A percentile compares a stretch with the other conserved stretches of the same genome.
phyloP scores from a whole-genome alignment of 2,888 invertebrate species.

The Cosmopolites sordidus region DNA sequence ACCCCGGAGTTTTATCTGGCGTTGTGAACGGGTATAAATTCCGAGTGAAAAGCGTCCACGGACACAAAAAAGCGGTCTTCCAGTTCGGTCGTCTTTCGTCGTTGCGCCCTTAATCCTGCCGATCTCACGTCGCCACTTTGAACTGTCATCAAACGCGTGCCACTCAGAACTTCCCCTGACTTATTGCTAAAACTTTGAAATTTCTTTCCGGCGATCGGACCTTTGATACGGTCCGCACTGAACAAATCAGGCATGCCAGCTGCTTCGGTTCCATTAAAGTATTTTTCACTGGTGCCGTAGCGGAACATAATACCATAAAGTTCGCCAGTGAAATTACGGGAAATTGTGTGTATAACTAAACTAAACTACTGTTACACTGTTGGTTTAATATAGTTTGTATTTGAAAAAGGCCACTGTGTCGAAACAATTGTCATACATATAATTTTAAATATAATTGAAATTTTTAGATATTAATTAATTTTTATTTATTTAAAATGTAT shows the following conservation, averaged over 20 bases:
- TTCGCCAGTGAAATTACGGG: too few species aligned
- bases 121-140: constrained; percentile 33
- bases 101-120: constrained; percentile 8
- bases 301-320: too few species aligned
- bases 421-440: too few species aligned
- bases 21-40: neutral
- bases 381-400: too few species aligned
- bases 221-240: constrained; percentile 32
- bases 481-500: too few species aligned
- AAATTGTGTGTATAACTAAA: too few species aligned
- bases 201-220: constrained; percentile 34
- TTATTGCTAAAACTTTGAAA: constrained; percentile 38
- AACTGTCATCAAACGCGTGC: constrained; percentile 35
- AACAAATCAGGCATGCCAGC: constrained; percentile 32
- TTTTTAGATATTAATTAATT: too few species aligned
- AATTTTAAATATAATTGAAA: too few species aligned
- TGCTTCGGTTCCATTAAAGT: constrained; percentile 26
- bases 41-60: neutral
- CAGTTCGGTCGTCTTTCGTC: constrained; percentile 5
- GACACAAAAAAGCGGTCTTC: constrained; percentile 2
- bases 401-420: too few species aligned
- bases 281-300: neutral
- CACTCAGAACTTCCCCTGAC: constrained; percentile 36
- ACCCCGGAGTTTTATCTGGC: neutral
- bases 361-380: too few species aligned